Evolutionary conservation across 2,888 invertebrate genomes (phyloP).

Genomic region (Acrobasis consociella): DNA sequence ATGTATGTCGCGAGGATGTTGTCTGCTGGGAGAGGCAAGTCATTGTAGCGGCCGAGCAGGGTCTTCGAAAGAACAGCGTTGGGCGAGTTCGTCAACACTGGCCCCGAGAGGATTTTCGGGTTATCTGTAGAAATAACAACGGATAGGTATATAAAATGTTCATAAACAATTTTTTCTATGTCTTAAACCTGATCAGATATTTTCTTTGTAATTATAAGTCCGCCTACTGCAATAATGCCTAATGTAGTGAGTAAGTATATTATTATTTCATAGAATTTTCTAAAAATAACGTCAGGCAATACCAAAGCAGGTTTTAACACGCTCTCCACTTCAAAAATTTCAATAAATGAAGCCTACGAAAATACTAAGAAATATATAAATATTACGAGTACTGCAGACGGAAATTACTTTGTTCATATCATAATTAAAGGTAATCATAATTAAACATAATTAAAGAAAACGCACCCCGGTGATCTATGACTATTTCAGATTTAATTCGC

Average conservation of each 20-base stretch:
- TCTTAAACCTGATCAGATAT: too few relatives aligned
- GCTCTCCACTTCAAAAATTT: too few relatives aligned
- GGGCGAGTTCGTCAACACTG: slow-evolving; percentile 86
- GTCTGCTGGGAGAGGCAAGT: slow-evolving; percentile 89
- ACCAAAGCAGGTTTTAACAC: too few relatives aligned
- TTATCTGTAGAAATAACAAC: slow-evolving; percentile 54
- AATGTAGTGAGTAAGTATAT: too few relatives aligned
- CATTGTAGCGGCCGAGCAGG: slow-evolving; percentile 87
- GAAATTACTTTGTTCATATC: not conserved
- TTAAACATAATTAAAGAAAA: slow-evolving; percentile 22
- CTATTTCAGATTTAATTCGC: slow-evolving; percentile 34
- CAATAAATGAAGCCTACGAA: too few relatives aligned
- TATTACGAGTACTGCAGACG: not conserved
- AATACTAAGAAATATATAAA: not conserved
- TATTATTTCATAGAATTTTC: too few relatives aligned
- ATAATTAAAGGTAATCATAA: not conserved
- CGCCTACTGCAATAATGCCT: too few relatives aligned
- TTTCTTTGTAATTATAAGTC: too few relatives aligned
- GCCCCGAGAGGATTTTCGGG: slow-evolving; percentile 75
- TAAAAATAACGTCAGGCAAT: too few relatives aligned
- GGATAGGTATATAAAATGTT: too few relatives aligned
- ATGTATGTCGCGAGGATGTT: slow-evolving; percentile 93
- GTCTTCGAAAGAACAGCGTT: slow-evolving; percentile 92
- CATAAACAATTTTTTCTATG: too few relatives aligned
- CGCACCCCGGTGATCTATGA: slow-evolving; percentile 44